Conservation (phyloP, 2,113 vertebrate genomes). For the Neodontobutis hainanensis region DNA sequence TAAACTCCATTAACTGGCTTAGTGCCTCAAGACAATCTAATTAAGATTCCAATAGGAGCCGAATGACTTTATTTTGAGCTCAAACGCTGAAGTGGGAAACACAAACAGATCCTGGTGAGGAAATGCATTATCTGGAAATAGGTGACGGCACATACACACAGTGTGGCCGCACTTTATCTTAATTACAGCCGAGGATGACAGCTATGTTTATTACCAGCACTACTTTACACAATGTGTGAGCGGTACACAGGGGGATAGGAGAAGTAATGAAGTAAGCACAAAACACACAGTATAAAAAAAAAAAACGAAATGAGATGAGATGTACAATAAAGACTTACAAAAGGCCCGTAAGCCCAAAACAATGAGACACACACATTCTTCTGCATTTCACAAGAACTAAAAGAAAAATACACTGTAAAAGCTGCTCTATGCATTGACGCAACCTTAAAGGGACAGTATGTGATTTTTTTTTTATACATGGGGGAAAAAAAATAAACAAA, state of each 20-base stretch:
- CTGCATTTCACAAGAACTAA: too few relatives aligned
- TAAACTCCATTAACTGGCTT: slow-evolving; percentile 44
- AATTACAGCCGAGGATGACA: slow-evolving; percentile 21
- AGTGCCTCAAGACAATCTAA: slow-evolving; percentile 45
- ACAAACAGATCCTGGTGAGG: slow-evolving; percentile 14
- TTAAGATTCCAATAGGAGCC: slow-evolving; percentile 43
- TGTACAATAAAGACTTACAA: background rate
- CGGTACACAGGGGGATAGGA: background rate
- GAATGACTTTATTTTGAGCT: slow-evolving; percentile 33
- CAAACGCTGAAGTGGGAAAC: slow-evolving; percentile 22
- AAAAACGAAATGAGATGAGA: background rate
- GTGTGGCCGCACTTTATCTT: slow-evolving; percentile 16
- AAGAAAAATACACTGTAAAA: too few relatives aligned
- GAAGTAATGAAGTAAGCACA: background rate
- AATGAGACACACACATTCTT: background rate
- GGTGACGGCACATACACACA: background rate
- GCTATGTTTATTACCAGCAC: slow-evolving; percentile 15
- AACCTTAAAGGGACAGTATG: too few relatives aligned
- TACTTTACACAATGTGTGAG: background rate
- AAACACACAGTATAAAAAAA: background rate
- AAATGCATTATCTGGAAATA: slow-evolving; percentile 1
- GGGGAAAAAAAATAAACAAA: too few relatives aligned
- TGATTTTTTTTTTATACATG: too few relatives aligned
- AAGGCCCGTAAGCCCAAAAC: background rate
- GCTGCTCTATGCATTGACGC: too few relatives aligned